Evolutionary conservation across 2,888 invertebrate species (phyloP), one percentile per base, ranked within the genome.

Genomic region (Thecophora atra): DNA sequence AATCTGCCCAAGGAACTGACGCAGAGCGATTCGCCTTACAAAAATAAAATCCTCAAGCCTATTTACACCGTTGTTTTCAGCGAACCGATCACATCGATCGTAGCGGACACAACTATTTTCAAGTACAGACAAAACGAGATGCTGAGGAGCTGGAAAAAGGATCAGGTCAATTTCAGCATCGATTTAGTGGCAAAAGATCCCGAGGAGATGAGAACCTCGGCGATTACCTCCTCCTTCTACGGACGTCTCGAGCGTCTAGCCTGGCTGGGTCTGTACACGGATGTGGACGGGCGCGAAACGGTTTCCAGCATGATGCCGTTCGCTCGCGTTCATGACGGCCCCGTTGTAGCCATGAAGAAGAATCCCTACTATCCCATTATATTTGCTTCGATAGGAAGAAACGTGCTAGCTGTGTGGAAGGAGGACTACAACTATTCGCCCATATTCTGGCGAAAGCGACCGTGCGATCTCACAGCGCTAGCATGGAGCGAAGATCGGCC

Each of bases 401-500:
- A 90, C 83, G 89, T 91, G 70, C 91, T 93, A 81, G 91, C 93
- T 0, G 84, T 94, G 70, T 94, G 94, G 94, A 90, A 89, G 76
- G 91, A 93, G 71, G 89, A 91, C 73, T 88, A 91, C 47, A 81
- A 83, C 30, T 88, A 88, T 72, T 86, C 89, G 26, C 92, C 93
- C 0, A 81, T 94, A 6, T 83, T 92, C 70, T 93, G 92, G 92
- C 90, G 92, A 70, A 90, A 89, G 77, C 88, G 90, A 17, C 86
- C 88, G 2, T 86, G 86, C 72, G 85, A 87, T 70, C 88, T 93
- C 75, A 92, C 92, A 0, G 88, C 90, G 19, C 90, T 92, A 0
- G 87, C 88, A 51, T 96, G 95, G 95, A 94, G 93, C n/a, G 88
- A 89, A n/a, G 89, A 90, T 58, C 89, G 93, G 67, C 91, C 94